Percentiles rank a stretch among this genome's conserved stretches.
These are phyloP conservation scores for Eupithecia exiguata DNA, from an alignment of 2,888 invertebrate species.

Conservation along the genomic window DNA sequence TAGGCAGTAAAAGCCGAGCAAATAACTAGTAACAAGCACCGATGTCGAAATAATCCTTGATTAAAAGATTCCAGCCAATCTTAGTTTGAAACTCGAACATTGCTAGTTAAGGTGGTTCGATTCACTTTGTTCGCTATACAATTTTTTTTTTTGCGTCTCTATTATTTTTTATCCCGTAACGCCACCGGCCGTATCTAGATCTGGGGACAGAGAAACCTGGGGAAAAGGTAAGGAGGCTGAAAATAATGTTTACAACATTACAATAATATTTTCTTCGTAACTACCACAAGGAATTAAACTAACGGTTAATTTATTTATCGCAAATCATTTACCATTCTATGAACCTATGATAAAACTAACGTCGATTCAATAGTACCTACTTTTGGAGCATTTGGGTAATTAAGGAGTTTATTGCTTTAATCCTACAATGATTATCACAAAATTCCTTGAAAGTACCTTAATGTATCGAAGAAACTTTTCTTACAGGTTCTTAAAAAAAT, in stretches of 20 bases:
- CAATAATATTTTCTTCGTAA: neutral
- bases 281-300: neutral
- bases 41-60: slow-evolving; percentile 33
- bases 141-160: neutral
- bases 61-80: slow-evolving; percentile 46
- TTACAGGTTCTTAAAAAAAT: no score
- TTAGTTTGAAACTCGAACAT: slow-evolving; percentile 40
- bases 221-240: neutral
- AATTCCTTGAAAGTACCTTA: neutral
- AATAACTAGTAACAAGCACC: slow-evolving; percentile 28
- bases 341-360: neutral
- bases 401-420: neutral
- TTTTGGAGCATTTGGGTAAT: neutral
- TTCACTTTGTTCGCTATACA: neutral
- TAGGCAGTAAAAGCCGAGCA: slow-evolving; percentile 23
- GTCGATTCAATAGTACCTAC: neutral
- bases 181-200: neutral
- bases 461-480: no score
- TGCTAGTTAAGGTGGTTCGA: slow-evolving; percentile 29
- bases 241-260: no score
- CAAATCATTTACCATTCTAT: neutral
- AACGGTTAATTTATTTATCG: neutral
- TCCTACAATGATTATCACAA: neutral
- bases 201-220: no score
- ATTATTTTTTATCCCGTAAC: neutral